Evolutionary conservation across 92 coral and sea anemone genomes (phyloP).

Genomic region (Porites evermanni): DNA sequence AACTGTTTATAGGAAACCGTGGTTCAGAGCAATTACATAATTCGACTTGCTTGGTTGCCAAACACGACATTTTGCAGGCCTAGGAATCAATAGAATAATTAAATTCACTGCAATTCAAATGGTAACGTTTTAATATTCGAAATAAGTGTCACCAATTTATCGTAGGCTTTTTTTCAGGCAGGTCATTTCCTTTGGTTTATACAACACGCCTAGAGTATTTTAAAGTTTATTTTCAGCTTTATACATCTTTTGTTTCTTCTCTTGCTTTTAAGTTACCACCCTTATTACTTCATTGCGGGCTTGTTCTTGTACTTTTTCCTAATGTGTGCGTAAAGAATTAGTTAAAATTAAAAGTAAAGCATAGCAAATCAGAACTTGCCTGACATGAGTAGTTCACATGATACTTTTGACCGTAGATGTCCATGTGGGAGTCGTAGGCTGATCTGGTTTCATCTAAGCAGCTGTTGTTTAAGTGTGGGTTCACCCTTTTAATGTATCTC

Average conservation of each 20-base stretch:
- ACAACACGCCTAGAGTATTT: not conserved
- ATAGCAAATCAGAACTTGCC: slow-evolving; percentile 34
- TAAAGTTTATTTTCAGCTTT: not conserved
- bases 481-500: slow-evolving; percentile 67
- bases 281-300: no score
- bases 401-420: slow-evolving; percentile 65
- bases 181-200: not conserved
- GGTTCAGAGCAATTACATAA: slow-evolving; percentile 73
- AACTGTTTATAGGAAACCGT: slow-evolving; percentile 53
- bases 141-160: no score
- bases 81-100: not conserved
- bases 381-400: slow-evolving; percentile 70
- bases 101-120: no score
- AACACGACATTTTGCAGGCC: slow-evolving; percentile 79
- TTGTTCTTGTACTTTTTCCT: no score
- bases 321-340: no score
- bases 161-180: no score
- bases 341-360: no score
- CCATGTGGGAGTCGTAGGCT: not conserved
- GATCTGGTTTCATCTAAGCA: slow-evolving; percentile 39
- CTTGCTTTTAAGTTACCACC: no score
- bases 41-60: slow-evolving; percentile 53
- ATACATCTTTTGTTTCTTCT: no score
- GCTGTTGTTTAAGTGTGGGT: slow-evolving; percentile 74
- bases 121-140: no score